Evolutionary conservation across 2,888 invertebrate genomes (phyloP).

Genomic region (Mesoligia furuncula): DNA sequence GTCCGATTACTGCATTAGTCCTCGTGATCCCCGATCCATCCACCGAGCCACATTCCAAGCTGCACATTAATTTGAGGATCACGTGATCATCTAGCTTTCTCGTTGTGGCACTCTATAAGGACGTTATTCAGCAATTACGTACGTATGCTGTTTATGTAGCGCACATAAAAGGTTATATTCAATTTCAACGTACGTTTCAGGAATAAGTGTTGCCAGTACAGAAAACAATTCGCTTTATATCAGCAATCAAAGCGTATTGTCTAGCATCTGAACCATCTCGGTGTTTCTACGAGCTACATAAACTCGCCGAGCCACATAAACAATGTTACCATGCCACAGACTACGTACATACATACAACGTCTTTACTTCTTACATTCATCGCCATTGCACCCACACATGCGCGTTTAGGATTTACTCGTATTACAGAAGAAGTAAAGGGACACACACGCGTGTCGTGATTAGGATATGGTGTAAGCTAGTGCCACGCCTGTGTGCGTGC

Average conservation of each 20-base stretch:
- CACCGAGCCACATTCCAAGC: not conserved
- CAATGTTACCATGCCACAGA: conserved; percentile 39
- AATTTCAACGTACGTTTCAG: conserved; percentile 36
- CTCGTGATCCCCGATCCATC: conserved; percentile 10
- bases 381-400: conserved; percentile 10
- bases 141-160: conserved; percentile 11
- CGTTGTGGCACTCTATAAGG: not conserved
- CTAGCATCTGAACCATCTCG: conserved; percentile 24
- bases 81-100: not conserved
- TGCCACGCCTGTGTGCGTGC: conserved; percentile 26
- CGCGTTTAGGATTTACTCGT: not conserved
- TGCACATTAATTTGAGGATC: conserved; percentile 17
- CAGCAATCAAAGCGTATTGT: conserved; percentile 55
- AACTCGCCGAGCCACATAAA: conserved; percentile 40
- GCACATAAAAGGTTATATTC: conserved; percentile 47
- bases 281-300: conserved; percentile 32
- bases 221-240: conserved; percentile 54
- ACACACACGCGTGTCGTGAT: not conserved
- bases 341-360: not conserved
- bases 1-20: not conserved
- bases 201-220: conserved; percentile 39
- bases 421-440: not conserved
- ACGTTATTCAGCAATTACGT: conserved; percentile 27
- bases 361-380: conserved; percentile 15
- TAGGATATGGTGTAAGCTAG: not conserved